Percentiles rank a stretch among this genome's conserved stretches.
Evolutionary conservation across 2,888 invertebrate species (phyloP).

Genomic region (Xanthostigma xanthostigma): DNA sequence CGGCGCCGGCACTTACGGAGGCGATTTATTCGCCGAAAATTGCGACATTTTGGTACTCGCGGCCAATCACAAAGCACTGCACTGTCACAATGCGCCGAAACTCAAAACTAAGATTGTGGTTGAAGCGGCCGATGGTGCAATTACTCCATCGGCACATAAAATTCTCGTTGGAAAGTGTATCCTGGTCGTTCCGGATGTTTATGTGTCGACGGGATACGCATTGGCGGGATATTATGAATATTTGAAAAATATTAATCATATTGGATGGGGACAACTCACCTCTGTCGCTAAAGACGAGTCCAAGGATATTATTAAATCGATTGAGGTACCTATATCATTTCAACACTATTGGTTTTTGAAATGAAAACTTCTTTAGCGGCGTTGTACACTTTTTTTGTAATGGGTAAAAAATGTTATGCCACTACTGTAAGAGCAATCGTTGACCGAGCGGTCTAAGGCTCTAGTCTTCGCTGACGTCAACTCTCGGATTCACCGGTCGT

Average conservation of each 20-base stretch:
- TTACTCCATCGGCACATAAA: conserved; percentile 24
- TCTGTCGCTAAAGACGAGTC: no score
- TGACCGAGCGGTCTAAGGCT: no score
- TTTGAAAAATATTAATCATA: conserved; percentile 15
- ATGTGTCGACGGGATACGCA: conserved; percentile 21
- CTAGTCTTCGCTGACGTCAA: no score
- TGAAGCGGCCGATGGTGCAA: conserved; percentile 23
- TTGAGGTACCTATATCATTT: no score
- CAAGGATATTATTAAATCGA: background rate
- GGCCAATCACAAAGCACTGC: conserved; percentile 21
- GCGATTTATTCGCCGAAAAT: conserved; percentile 19
- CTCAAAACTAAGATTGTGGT: conserved; percentile 24
- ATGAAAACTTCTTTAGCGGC: no score
- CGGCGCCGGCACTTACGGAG: conserved; percentile 7
- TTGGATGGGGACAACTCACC: conserved; percentile 3
- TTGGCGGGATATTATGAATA: conserved; percentile 24
- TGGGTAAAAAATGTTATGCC: no score
- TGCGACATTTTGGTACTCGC: conserved; percentile 22
- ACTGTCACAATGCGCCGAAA: conserved; percentile 21
- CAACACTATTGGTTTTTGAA: no score
- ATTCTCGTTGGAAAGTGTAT: conserved; percentile 19
- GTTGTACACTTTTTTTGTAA: no score
- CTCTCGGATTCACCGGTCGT: no score
- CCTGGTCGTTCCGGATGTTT: conserved; percentile 25
- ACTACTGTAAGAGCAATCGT: no score